Evolutionary conservation across 2,888 invertebrate genomes (phyloP), one percentile per base, ranked within the genome.

Genomic region (Apamea monoglypha): DNA sequence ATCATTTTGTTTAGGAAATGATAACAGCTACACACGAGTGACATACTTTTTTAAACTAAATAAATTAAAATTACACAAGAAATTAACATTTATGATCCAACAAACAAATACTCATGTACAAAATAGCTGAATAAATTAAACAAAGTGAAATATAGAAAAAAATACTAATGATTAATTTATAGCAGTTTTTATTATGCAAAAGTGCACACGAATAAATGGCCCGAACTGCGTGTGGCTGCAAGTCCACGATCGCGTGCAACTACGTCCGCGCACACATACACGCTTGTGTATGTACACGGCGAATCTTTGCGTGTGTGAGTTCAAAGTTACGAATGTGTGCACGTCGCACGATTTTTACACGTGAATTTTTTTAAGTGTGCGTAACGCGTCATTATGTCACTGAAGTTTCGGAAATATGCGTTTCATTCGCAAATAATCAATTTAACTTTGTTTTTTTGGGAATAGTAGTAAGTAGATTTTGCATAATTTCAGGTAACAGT

Each of bases 171-270:
- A 63, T n/a, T 61, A 25, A 61, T 76, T 64, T 69, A 84, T 81
- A 63, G 25, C 53, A 61, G 21, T 29, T 53, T 70, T 59, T 59
- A 47, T 63, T 44, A 77, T 44, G 77, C 69, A 75, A 75, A 82
- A 72, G 56, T 67, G 90, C 91, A 92, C 95, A 92, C 88, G 86
- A 95, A 94, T 89, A 95, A 95, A 94, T 85, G 92, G 92, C 93
- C 92, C 76, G 79, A 84, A 89, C 91, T 94, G 94, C 93, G 94
- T 94, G 94, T 92, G 92, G 93, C 82, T 94, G 94, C 93, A 93
- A 92, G 92, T 92, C 85, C 71, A 85, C 90, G 91, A 93, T 95
- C 94, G 95, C 95, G 93, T 95, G 95, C 94, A 94, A 90, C 92
- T 83, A 90, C 92, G 90, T 85, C 78, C 66, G 40, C 82, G 86